A percentile compares a stretch with the other conserved stretches of the same genome.
phyloP scores from a whole-genome alignment of 2,888 invertebrate genomes.

The Papilio elwesi region DNA sequence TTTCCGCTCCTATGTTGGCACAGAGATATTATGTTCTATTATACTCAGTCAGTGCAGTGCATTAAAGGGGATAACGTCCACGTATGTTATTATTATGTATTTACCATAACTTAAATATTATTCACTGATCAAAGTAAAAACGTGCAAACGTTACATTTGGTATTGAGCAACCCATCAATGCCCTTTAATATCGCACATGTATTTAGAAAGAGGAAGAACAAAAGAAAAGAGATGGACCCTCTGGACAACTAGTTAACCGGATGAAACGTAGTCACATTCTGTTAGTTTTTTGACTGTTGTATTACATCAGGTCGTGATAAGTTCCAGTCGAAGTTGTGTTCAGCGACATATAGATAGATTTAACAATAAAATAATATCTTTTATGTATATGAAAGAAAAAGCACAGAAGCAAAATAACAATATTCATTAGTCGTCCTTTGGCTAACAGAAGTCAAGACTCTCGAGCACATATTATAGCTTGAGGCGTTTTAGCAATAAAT shows the following conservation, averaged over 20 bases:
- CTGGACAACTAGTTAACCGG: not conserved
- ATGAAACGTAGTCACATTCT: not conserved
- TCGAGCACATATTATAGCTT: constrained; percentile 57
- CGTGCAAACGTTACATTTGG: not conserved
- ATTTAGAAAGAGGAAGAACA: not conserved
- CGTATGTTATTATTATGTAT: not conserved
- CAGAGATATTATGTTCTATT: not conserved
- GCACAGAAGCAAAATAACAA: not conserved
- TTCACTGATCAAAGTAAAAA: not conserved
- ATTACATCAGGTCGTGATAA: not conserved
- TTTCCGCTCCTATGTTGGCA: constrained; percentile 19
- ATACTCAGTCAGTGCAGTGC: not conserved
- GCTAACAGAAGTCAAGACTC: constrained; percentile 48
- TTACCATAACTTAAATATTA: too few species aligned
- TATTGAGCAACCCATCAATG: too few species aligned
- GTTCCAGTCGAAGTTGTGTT: not conserved
- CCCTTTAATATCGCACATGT: too few species aligned
- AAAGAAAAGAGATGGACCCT: too few species aligned
- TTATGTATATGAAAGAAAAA: not conserved
- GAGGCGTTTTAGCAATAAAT: constrained; percentile 78
- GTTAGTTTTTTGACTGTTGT: not conserved
- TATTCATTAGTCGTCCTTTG: constrained; percentile 44
- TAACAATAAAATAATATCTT: not conserved
- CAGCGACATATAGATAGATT: not conserved
- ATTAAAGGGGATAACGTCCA: not conserved